Conservation (phyloP, 2,888 invertebrate genomes). For the Polyommatus icarus region DNA sequence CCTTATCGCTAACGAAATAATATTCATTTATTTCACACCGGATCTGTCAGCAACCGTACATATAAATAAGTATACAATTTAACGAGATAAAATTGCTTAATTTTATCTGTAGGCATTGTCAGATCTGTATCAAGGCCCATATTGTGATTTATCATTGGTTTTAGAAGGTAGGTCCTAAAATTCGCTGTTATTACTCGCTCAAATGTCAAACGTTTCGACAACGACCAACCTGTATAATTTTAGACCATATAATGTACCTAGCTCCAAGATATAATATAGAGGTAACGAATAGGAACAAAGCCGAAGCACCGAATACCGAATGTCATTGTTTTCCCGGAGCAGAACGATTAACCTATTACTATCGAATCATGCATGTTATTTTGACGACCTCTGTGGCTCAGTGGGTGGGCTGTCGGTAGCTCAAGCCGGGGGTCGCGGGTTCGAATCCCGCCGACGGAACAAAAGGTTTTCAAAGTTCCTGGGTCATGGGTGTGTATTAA, state of each 20-base stretch:
- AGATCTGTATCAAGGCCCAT: slow-evolving; percentile 37
- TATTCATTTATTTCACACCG: not conserved
- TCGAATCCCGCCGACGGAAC: too few species aligned
- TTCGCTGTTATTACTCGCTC: slow-evolving; percentile 36
- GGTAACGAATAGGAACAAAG: not conserved
- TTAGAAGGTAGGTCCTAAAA: slow-evolving; percentile 36
- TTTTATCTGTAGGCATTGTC: slow-evolving; percentile 30
- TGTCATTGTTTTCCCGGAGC: too few species aligned
- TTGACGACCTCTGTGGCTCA: too few species aligned
- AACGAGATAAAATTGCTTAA: not conserved
- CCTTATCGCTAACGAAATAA: not conserved
- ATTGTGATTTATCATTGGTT: slow-evolving; percentile 34
- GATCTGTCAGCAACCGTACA: not conserved
- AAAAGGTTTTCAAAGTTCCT: too few species aligned
- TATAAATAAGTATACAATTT: not conserved
- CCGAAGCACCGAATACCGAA: not conserved
- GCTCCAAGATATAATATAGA: not conserved
- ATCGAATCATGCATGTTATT: too few species aligned
- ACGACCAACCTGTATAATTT: slow-evolving; percentile 16
- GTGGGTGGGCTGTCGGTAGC: too few species aligned
- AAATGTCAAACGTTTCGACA: slow-evolving; percentile 27
- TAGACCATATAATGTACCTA: not conserved
- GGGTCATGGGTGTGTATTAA: too few species aligned
- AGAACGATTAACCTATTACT: too few species aligned
- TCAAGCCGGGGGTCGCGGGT: too few species aligned